Base-by-base conservation (phyloP, 2,113 vertebrate species). In the Etia nguti region DNA sequence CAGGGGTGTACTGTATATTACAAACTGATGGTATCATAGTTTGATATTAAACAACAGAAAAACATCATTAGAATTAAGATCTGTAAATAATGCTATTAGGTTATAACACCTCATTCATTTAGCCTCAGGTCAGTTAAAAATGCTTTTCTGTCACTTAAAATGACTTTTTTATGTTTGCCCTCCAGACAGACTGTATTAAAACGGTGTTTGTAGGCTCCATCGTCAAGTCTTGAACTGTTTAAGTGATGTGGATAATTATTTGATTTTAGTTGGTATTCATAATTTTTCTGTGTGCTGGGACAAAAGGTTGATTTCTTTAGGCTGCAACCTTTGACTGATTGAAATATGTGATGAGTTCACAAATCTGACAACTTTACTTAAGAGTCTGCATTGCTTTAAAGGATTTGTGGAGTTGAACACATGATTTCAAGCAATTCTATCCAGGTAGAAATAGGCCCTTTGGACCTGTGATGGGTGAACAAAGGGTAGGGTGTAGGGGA, bases 401-500 rank as follows among this genome's bases (percentile, higher is more conserved):
- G 65, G 36, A 82, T n/a, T 9, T 13, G 52, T 56, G 41, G 77
- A 85, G 82, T 36, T 3, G 11, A 92, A 68, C 79, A 11, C 31
- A 84, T 52, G 29, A 91, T 73, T 82, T 57, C 81, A 83, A 85
- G 84, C 59, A 60, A 31, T 73, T 79, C 11, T 55, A 85, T 82
- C 79, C 81, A 90, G 55, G 83, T 89, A 81, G 87, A 88, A 88
- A 77, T n/a, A 56, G 56, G 10, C 26, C 56, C 56, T 59, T 70
- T 87, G 83, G 79, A 87, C 59, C 59, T 34, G 79, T 50, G 80
- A 81, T 54, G 36, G 90, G 84, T 3, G n/a, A 85, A 56, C 24
- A 68, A 55, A 90, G 87, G 80, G 43, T 84, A 89, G 59, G 80
- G 15, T 81, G 90, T 83, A 86, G 18, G 85, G 77, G 56, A n/a